A percentile compares a stretch with the other conserved stretches of the same genome.
Conservation (phyloP, 2,113 vertebrate genomes). For the Spermophilus dauricus region DNA sequence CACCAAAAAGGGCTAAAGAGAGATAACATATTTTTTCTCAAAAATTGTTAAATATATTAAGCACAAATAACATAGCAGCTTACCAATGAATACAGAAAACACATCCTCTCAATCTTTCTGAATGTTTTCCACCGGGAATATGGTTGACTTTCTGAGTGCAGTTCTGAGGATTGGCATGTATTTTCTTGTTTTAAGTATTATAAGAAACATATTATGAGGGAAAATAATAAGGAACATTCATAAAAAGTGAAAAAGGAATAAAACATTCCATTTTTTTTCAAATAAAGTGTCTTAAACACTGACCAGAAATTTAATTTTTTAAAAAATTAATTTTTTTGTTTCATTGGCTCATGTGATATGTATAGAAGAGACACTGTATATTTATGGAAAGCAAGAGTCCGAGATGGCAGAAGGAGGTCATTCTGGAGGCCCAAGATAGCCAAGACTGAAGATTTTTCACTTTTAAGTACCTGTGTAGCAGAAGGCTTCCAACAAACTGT, state of each 20-base stretch:
- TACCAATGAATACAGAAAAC: background rate
- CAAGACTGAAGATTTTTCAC: background rate
- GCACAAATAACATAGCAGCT: background rate
- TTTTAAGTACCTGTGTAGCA: background rate
- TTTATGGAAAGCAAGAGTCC: background rate
- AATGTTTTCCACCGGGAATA: background rate
- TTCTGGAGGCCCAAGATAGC: background rate
- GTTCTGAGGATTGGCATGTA: background rate
- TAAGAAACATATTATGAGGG: background rate
- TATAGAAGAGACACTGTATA: background rate
- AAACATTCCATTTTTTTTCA: background rate
- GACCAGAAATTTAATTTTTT: background rate
- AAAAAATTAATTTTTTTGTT: background rate
- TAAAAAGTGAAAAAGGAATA: background rate
- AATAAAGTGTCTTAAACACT: constrained; percentile 4
- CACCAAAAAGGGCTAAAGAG: background rate
- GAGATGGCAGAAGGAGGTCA: background rate
- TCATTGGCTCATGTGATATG: background rate
- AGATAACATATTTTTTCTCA: background rate
- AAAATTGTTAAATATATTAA: background rate
- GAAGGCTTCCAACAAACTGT: background rate
- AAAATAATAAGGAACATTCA: background rate
- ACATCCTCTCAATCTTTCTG: background rate
- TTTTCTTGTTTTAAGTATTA: constrained; percentile 18
- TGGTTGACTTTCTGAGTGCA: background rate